Conservation (phyloP, 2,113 vertebrate genomes). For the Connochaetes taurinus region DNA sequence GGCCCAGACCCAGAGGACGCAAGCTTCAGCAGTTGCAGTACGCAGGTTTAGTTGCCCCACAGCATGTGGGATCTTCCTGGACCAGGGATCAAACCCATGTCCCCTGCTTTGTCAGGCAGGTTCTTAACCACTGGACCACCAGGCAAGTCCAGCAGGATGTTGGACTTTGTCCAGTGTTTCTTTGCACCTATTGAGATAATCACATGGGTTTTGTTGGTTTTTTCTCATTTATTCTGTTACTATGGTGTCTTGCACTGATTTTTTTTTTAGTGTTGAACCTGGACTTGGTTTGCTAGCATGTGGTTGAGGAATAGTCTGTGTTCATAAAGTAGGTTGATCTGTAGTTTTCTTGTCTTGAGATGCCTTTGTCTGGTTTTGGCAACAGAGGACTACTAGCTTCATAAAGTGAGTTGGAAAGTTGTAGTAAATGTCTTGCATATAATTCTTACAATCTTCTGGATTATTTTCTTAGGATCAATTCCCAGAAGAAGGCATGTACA, state of each 20-base stretch:
- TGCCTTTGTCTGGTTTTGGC: background rate
- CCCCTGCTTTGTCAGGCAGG: background rate
- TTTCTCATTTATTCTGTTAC: background rate
- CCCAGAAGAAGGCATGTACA: background rate
- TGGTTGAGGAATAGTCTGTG: background rate
- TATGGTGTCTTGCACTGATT: background rate
- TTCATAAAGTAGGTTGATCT: background rate
- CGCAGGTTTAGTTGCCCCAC: background rate
- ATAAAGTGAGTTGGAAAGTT: background rate
- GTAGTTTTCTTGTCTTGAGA: background rate
- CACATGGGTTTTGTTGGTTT: background rate
- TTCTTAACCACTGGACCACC: background rate
- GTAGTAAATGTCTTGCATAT: background rate
- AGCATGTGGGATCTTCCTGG: background rate
- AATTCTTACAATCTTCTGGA: background rate
- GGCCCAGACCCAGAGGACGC: background rate
- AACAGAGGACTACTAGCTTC: background rate
- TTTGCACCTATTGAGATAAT: background rate
- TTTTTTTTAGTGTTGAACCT: background rate
- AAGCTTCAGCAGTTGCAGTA: background rate
- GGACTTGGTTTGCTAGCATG: background rate
- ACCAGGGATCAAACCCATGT: background rate
- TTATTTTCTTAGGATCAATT: background rate
- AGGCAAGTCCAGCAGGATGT: background rate
- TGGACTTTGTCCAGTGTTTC: background rate